phyloP scores from a whole-genome alignment of 1,140 invertebrate genomes.

The Parasteatoda tepidariorum region DNA sequence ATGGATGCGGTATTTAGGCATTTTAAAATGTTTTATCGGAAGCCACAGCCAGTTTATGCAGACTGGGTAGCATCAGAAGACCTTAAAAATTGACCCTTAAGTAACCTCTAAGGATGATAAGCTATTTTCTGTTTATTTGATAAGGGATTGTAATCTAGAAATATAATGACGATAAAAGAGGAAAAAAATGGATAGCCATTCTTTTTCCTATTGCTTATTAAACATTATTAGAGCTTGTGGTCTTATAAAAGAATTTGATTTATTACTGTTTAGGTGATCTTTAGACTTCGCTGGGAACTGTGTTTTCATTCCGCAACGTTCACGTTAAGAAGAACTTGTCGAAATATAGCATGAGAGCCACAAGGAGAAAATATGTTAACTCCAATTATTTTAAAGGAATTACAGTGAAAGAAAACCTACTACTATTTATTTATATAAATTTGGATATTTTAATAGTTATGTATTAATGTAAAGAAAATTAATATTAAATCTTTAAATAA shows the following conservation, averaged over 20 bases:
- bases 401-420: too few species aligned
- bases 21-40: conserved; percentile 34
- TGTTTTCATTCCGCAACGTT: neutral
- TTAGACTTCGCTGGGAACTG: neutral
- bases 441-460: too few species aligned
- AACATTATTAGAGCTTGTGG: conserved; percentile 17
- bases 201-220: conserved; percentile 13
- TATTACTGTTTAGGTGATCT: conserved; percentile 20
- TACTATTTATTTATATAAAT: too few species aligned
- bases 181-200: conserved; percentile 2
- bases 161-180: conserved; percentile 37
- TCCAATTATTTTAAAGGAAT: too few species aligned
- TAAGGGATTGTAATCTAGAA: conserved; percentile 39
- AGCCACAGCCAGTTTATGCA: conserved; percentile 32
- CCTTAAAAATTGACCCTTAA: conserved; percentile 34
- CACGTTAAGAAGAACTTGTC: too few species aligned
- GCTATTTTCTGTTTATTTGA: conserved; percentile 39
- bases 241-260: conserved; percentile 13
- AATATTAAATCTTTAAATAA: too few species aligned
- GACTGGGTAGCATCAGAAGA: conserved; percentile 8
- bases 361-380: too few species aligned
- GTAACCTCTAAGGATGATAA: conserved; percentile 18
- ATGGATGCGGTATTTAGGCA: neutral
- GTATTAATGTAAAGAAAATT: too few species aligned
- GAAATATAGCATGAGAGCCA: too few species aligned